Evolutionary conservation across 2,113 vertebrate species (phyloP).

Genomic region (Manacus vitellinus): DNA sequence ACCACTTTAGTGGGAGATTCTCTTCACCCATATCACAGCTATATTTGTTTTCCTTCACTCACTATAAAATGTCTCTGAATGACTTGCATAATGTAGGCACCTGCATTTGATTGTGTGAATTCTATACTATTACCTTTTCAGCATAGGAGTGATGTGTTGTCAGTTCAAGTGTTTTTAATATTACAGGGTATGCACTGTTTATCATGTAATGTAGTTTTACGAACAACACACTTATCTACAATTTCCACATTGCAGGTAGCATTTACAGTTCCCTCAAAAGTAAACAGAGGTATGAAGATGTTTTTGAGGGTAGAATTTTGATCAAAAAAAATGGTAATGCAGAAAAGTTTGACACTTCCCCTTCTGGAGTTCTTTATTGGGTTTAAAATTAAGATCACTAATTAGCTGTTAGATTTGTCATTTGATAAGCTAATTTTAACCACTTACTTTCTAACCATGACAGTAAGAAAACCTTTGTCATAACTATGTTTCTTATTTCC

Average conservation of each 20-base stretch:
- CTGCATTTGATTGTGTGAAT: neutral
- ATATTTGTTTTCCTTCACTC: neutral
- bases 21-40: neutral
- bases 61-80: neutral
- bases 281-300: neutral
- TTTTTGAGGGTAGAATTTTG: neutral
- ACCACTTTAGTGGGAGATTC: neutral
- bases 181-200: neutral
- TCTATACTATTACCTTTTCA: neutral
- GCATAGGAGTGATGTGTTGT: neutral
- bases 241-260: neutral
- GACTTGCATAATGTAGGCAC: neutral
- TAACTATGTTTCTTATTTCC: neutral
- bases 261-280: neutral
- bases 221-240: neutral
- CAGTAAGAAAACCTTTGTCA: neutral
- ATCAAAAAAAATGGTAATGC: neutral
- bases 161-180: neutral
- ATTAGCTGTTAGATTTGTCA: neutral
- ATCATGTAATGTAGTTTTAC: neutral
- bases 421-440: neutral
- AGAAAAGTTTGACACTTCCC: neutral
- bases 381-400: neutral
- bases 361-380: neutral
- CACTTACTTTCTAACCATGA: neutral